Percentiles rank a stretch among this genome's conserved stretches.
Evolutionary conservation across 2,888 invertebrate genomes (phyloP).

Genomic region (Drosophila tripunctata): DNA sequence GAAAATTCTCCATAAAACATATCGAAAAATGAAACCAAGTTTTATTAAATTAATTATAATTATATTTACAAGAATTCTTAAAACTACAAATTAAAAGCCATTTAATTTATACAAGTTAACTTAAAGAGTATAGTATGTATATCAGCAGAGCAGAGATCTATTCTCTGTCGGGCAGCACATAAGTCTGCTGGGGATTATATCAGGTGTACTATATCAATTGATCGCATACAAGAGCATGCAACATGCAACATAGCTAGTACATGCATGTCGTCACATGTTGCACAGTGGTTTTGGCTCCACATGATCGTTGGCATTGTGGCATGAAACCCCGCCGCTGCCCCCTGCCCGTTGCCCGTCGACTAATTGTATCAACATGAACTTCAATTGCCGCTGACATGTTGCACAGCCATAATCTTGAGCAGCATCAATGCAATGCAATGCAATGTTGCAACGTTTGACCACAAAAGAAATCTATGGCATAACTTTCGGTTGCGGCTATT

Average conservation of each 20-base stretch:
- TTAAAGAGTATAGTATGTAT: too few species aligned
- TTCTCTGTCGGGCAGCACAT: neutral
- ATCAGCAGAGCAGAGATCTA: too few species aligned
- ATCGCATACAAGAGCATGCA: constrained; percentile 1
- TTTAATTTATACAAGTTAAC: too few species aligned
- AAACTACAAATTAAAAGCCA: too few species aligned
- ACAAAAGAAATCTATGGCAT: constrained; percentile 63
- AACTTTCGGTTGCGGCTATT: constrained; percentile 55
- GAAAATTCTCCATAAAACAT: too few species aligned
- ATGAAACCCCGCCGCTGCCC: too few species aligned
- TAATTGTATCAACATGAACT: constrained; percentile 62
- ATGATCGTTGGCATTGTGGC: too few species aligned
- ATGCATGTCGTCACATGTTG: constrained; percentile 15
- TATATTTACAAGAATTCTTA: too few species aligned
- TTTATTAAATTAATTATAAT: too few species aligned
- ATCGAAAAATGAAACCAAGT: too few species aligned
- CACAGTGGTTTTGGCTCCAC: neutral
- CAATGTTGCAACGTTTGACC: constrained; percentile 34
- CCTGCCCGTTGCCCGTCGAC: constrained; percentile 13
- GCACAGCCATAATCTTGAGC: constrained; percentile 39
- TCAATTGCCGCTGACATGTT: constrained; percentile 62
- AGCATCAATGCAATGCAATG: constrained; percentile 35
- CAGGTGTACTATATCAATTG: neutral
- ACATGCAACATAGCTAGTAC: too few species aligned
- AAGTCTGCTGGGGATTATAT: neutral